Evolutionary conservation across 2,113 vertebrate genomes (phyloP), one percentile per base, ranked within the genome.

Genomic region (Ellobius talpinus): DNA sequence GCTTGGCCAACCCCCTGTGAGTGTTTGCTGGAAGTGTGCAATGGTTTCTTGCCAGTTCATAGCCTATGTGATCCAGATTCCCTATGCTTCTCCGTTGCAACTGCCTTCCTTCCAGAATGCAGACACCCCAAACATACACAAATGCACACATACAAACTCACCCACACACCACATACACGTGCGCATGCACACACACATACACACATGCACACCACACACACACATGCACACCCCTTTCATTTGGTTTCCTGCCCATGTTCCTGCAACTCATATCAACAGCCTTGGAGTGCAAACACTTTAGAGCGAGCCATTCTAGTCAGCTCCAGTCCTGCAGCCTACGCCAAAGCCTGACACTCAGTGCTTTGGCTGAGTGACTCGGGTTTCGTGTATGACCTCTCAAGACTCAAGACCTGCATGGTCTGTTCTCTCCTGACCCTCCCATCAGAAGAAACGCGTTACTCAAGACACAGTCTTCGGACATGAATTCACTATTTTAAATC

Each of bases 11-110:
- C 5, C 7, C 42, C 50, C 52, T 7, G 19, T 87, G 16, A 91
- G 94, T 77, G 42, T 96, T 93, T 92, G 73, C 72, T 81, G 45
- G 9, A 93, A 95, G 73, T 11, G 26, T 19, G 7, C 76, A 77
- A 89, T 50, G 63, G 66, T 50, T 36, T 72, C 65, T 14, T 50
- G 77, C 5, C 68, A 55, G 47, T 19, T 84, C 78, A 77, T 65
- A 58, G 33, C 63, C 55, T 68, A 5, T 33, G 73, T 52, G 9
- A 7, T 42, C 68, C 85, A 87, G 61, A 73, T 11, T 78, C 36
- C 66, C 50, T 74, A 73, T 95, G 50, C 33, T 24, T 74, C 58
- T 90, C 90, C 68, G 50, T 55, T 96, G 39, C 21, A 82, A 39
- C 7, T 84, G 9, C 23, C n/a, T 21, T 39, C 73, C 26, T 13